phyloP scores from a whole-genome alignment of 2,797 vertebrate species.

The Loriculus beryllinus region DNA sequence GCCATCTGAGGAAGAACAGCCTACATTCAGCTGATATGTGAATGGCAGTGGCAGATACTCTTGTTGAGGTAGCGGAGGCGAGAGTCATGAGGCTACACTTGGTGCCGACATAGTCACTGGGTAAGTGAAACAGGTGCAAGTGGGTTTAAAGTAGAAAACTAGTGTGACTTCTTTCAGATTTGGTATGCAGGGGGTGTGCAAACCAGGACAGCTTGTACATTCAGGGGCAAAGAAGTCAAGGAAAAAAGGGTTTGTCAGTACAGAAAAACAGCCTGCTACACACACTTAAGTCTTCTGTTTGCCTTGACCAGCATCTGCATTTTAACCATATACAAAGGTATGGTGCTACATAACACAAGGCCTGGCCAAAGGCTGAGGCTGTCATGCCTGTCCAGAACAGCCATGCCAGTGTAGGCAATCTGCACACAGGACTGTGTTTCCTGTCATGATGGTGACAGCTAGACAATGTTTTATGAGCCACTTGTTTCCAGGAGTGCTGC shows the following conservation, averaged over 20 bases:
- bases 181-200: neutral
- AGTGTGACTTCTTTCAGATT: neutral
- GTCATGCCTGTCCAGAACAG: neutral
- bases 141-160: neutral
- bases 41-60: neutral
- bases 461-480: neutral
- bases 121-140: neutral
- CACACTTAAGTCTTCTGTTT: neutral
- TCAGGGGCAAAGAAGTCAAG: neutral
- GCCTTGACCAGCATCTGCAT: neutral
- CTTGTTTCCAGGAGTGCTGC: neutral
- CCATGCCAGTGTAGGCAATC: neutral
- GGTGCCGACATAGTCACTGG: neutral
- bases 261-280: neutral
- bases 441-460: neutral
- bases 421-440: fast-evolving
- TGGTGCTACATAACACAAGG: fast-evolving
- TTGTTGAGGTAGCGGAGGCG: fast-evolving
- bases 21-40: neutral
- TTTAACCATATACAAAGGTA: neutral
- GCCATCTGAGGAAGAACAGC: neutral
- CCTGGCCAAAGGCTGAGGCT: neutral
- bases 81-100: neutral
- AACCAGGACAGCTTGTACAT: neutral
- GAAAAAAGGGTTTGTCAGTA: neutral